Evolutionary conservation across 92 coral and sea anemone genomes (phyloP).

Genomic region (Porites evermanni): DNA sequence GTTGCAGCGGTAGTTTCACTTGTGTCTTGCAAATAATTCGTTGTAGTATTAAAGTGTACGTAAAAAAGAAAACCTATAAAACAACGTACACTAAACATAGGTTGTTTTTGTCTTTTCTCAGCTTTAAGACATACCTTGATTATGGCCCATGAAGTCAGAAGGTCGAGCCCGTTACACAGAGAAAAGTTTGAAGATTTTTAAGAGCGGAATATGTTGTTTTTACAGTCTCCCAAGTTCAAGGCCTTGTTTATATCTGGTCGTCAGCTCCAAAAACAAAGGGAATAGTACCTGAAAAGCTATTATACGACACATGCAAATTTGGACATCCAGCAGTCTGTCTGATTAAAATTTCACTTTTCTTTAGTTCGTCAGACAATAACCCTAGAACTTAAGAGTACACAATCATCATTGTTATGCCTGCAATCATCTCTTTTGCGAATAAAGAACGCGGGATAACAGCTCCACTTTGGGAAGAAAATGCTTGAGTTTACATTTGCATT

Average conservation of each 20-base stretch:
- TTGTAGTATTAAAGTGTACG: too few relatives aligned
- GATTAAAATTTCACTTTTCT: constrained; percentile 24
- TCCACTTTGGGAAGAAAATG: background rate
- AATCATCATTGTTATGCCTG: background rate
- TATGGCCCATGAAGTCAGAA: too few relatives aligned
- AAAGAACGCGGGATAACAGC: background rate
- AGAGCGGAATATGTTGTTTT: background rate
- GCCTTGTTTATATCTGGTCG: constrained; percentile 8
- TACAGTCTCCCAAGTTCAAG: background rate
- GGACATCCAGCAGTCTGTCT: background rate
- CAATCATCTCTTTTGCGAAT: background rate
- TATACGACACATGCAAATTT: constrained; percentile 25
- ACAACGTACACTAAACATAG: too few relatives aligned
- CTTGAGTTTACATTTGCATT: too few relatives aligned
- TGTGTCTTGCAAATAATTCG: too few relatives aligned
- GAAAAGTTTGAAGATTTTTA: background rate
- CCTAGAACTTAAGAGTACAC: background rate
- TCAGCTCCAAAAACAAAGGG: background rate
- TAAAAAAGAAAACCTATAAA: too few relatives aligned
- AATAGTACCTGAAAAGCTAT: background rate
- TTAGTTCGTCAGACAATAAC: background rate
- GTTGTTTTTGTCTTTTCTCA: too few relatives aligned
- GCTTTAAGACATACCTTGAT: too few relatives aligned
- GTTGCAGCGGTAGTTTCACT: too few relatives aligned
- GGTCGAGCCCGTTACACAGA: too few relatives aligned